These are phyloP conservation scores for Anniella stebbinsi DNA, from an alignment of 2,797 vertebrate species.

Conservation along the genomic window DNA sequence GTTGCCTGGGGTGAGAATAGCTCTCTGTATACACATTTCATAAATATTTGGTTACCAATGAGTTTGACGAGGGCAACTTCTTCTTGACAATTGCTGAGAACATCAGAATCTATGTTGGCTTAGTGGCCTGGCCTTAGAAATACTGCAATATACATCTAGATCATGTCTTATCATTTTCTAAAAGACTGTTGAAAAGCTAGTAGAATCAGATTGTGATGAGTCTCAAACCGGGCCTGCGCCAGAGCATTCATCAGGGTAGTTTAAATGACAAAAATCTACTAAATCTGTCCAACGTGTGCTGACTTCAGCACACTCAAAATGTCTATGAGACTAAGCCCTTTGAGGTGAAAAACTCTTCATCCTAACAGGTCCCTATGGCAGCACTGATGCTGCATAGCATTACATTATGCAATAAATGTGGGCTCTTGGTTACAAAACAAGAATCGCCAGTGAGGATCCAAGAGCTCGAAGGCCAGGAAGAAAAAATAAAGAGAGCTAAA, in stretches of 20 bases:
- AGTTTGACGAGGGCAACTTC: neutral
- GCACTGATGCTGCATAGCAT: rapidly evolving
- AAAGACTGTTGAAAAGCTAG: neutral
- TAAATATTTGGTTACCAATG: neutral
- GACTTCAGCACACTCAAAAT: neutral
- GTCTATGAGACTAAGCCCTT: neutral
- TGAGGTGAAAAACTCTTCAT: neutral
- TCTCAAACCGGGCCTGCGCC: neutral
- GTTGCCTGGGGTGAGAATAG: neutral
- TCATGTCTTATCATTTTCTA: neutral
- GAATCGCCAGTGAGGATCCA: constrained; percentile 44
- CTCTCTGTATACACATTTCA: neutral
- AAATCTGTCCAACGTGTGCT: neutral
- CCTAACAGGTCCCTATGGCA: neutral
- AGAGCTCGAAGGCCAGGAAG: constrained; percentile 31
- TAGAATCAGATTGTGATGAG: neutral
- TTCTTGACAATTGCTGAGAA: neutral
- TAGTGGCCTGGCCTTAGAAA: neutral
- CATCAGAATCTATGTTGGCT: neutral
- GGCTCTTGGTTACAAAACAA: constrained; percentile 20
- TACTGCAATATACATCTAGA: neutral
- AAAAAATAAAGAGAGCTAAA: constrained; percentile 15
- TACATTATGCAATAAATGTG: constrained; percentile 25
- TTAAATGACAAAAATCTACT: constrained; percentile 1
- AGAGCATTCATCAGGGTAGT: neutral